These are phyloP conservation scores for Megalopta genalis DNA, from an alignment of 1,140 invertebrate genomes.

Conservation along the genomic window DNA sequence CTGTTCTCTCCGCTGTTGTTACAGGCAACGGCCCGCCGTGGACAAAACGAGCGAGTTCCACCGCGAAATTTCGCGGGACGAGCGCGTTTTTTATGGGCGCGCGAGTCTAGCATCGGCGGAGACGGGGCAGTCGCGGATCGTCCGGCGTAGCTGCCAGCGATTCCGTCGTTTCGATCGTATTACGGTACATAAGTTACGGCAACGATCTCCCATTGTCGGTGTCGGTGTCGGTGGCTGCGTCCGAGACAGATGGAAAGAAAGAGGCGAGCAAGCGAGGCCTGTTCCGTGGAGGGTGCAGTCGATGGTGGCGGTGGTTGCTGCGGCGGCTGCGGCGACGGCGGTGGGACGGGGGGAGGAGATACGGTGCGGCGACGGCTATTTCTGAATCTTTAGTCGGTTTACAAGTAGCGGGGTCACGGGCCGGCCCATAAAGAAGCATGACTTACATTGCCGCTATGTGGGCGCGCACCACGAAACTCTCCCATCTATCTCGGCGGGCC, in stretches of 20 bases:
- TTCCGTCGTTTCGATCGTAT: slow-evolving; percentile 66
- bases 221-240: slow-evolving; percentile 19
- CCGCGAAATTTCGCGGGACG: neutral
- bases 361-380: slow-evolving; percentile 70
- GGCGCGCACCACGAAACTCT: slow-evolving; percentile 72
- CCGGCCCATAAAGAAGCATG: slow-evolving; percentile 78
- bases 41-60: no score
- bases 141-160: slow-evolving; percentile 33
- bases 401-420: slow-evolving; percentile 79
- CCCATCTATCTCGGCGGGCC: slow-evolving; percentile 72
- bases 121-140: neutral
- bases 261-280: neutral
- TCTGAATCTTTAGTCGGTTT: slow-evolving; percentile 79
- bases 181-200: slow-evolving; percentile 68
- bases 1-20: no score
- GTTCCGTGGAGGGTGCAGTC: neutral
- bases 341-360: slow-evolving; percentile 37
- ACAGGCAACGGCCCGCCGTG: no score
- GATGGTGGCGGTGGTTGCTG: neutral
- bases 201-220: slow-evolving; percentile 28
- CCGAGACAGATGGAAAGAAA: slow-evolving; percentile 16
- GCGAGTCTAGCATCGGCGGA: neutral
- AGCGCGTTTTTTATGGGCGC: neutral
- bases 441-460: slow-evolving; percentile 78
- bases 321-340: neutral